A percentile compares a stretch with the other conserved stretches of the same genome.
Evolutionary conservation across 2,888 invertebrate genomes (phyloP).

Genomic region (Bombylius major): DNA sequence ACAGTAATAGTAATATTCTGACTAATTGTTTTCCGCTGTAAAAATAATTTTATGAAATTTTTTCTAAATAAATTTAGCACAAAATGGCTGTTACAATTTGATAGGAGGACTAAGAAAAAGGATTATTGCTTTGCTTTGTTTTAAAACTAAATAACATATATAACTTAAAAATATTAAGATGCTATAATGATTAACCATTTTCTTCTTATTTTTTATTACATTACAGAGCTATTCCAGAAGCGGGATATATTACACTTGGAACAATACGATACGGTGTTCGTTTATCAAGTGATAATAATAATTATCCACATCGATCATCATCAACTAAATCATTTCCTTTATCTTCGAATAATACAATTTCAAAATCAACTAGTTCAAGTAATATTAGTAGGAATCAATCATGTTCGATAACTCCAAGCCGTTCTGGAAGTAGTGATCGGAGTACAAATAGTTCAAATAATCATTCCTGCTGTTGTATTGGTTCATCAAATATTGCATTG

Average conservation of each 20-base stretch:
- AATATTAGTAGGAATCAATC: not conserved
- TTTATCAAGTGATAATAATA: slow-evolving; percentile 7
- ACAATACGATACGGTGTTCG: slow-evolving; percentile 18
- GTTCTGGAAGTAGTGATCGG: slow-evolving; percentile 2
- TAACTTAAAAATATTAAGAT: too few species aligned
- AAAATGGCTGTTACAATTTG: too few species aligned
- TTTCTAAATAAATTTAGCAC: too few species aligned
- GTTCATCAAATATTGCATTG: slow-evolving; percentile 6
- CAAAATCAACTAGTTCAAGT: not conserved
- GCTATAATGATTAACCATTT: too few species aligned
- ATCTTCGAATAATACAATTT: not conserved
- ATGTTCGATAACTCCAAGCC: not conserved
- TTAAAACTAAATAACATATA: too few species aligned
- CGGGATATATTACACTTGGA: slow-evolving; percentile 16
- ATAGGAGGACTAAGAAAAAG: too few species aligned
- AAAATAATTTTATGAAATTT: too few species aligned
- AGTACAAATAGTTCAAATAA: slow-evolving; percentile 1
- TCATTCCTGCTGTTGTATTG: slow-evolving; percentile 13
- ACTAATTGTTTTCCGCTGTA: too few species aligned
- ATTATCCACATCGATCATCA: not conserved
- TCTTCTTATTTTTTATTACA: too few species aligned
- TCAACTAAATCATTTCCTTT: not conserved
- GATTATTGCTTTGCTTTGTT: too few species aligned
- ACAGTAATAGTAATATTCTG: too few species aligned
- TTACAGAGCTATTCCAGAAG: slow-evolving; percentile 16